Conservation (phyloP, 1,140 invertebrate genomes). For the Lutraria rhynchaena region DNA sequence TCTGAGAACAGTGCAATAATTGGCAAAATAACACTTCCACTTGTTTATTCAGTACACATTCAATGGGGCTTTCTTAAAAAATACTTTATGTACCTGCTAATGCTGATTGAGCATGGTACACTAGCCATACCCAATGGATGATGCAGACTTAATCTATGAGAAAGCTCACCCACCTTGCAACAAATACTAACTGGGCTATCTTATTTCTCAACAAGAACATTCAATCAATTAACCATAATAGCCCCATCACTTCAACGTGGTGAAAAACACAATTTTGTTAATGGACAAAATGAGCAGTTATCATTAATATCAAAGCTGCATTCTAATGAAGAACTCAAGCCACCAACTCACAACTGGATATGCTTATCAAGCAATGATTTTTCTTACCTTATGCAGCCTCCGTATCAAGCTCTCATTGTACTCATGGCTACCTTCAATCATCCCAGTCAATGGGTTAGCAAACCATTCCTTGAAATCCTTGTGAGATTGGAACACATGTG, state of each 20-base stretch:
- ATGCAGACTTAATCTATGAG: conserved; percentile 4
- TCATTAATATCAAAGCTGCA: no score
- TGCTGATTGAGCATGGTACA: background rate
- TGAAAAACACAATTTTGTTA: no score
- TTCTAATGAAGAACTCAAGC: no score
- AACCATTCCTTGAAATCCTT: conserved; percentile 99
- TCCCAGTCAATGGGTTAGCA: conserved; percentile 98
- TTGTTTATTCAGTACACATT: no score
- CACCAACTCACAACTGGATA: no score
- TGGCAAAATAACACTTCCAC: no score
- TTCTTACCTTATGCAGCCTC: conserved; percentile 95
- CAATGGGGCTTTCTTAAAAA: no score
- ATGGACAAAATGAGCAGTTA: no score
- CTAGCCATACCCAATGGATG: conserved; percentile 4
- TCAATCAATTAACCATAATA: no score
- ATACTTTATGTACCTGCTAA: background rate
- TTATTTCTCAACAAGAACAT: conserved; percentile 19
- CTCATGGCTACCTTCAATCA: conserved; percentile 98
- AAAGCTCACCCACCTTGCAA: background rate
- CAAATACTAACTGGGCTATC: background rate
- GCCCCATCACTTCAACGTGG: no score
- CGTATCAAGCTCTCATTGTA: conserved; percentile 97
- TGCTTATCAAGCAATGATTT: no score
- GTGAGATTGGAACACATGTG: conserved; percentile 99
- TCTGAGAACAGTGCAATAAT: no score